Conservation (phyloP, 1,140 invertebrate species). For the Drosophila nasuta region DNA sequence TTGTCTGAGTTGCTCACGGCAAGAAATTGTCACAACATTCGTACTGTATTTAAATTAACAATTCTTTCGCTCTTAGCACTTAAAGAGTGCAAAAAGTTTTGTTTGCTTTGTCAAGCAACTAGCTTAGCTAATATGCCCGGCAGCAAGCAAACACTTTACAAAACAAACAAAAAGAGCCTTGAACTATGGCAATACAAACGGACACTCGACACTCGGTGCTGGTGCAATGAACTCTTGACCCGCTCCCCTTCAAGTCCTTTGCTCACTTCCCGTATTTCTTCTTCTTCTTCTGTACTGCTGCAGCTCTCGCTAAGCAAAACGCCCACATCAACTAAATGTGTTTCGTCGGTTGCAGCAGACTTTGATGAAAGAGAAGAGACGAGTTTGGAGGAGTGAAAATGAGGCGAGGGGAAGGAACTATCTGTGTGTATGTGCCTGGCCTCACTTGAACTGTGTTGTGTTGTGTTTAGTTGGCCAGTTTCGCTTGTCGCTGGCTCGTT, state of each 20-base stretch:
- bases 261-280: not conserved
- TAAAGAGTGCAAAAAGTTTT: not conserved
- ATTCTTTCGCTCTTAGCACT: too few relatives aligned
- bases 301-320: not conserved
- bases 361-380: constrained; percentile 19
- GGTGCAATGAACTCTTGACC: constrained; percentile 56
- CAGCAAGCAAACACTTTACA: not conserved
- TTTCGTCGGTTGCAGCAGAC: constrained; percentile 11
- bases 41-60: too few relatives aligned
- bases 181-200: constrained; percentile 44
- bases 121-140: constrained; percentile 1
- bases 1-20: too few relatives aligned
- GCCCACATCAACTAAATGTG: constrained; percentile 23
- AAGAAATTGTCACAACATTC: too few relatives aligned
- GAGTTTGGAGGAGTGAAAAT: not conserved
- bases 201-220: constrained; percentile 7
- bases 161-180: constrained; percentile 53
- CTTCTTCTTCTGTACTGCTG: not conserved
- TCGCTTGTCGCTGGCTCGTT: constrained; percentile 54
- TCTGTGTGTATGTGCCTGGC: not conserved
- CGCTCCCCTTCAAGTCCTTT: not conserved
- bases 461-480: constrained; percentile 25
- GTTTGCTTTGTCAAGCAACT: not conserved
- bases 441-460: not conserved
- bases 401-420: not conserved